These are phyloP conservation scores for Pachyuromys duprasi DNA, from an alignment of 2,797 vertebrate genomes.

Conservation along the genomic window DNA sequence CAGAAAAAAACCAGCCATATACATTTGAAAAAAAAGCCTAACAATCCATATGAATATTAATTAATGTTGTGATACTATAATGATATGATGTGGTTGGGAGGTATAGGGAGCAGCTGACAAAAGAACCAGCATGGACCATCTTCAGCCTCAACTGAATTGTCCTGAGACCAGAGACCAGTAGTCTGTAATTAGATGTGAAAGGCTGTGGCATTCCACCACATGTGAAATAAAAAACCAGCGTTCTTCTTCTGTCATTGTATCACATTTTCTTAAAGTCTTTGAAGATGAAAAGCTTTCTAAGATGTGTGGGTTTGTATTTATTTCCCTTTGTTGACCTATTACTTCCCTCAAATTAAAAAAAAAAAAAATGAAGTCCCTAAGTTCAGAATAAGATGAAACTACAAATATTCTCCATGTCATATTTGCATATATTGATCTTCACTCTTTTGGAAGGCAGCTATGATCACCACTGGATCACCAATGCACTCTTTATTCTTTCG, in stretches of 20 bases:
- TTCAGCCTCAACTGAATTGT: not conserved
- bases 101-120: not conserved
- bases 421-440: not conserved
- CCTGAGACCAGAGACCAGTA: not conserved
- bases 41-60: not conserved
- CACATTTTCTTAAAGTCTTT: not conserved
- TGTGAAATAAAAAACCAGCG: not conserved
- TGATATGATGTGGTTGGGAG: not conserved
- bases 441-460: constrained; percentile 88
- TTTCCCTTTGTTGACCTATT: not conserved
- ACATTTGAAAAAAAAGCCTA: not conserved
- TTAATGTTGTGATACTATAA: not conserved
- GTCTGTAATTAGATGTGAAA: not conserved
- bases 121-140: not conserved
- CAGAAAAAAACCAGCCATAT: not conserved
- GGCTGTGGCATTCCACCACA: not conserved
- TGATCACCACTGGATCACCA: constrained; percentile 89
- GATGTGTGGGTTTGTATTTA: not conserved
- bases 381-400: not conserved
- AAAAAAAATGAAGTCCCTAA: not conserved
- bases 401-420: not conserved
- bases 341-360: not conserved
- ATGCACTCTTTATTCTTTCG: not conserved
- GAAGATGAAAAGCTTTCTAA: not conserved
- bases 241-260: not conserved